A percentile compares a stretch with the other conserved stretches of the same genome.
These are phyloP conservation scores for Diaprepes abbreviatus DNA, from an alignment of 2,888 invertebrate species.

Conservation along the genomic window DNA sequence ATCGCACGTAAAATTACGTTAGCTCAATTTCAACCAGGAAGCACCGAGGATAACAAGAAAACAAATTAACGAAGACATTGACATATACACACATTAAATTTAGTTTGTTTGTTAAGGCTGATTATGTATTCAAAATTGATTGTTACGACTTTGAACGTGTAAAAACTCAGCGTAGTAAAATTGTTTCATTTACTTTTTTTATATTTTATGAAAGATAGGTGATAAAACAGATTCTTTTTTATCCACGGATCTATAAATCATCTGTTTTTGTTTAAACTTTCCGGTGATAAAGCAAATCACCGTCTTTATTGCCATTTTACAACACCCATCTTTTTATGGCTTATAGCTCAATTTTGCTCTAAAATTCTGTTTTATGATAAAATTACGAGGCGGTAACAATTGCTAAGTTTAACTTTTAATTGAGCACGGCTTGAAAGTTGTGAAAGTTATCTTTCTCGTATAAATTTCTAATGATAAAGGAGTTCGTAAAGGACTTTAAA, in stretches of 20 bases:
- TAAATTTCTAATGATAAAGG: conserved; percentile 22
- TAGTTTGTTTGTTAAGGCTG: no score
- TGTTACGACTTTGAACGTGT: no score
- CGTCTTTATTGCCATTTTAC: conserved; percentile 7
- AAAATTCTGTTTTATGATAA: conserved; percentile 31
- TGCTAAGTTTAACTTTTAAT: conserved; percentile 27
- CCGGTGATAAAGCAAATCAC: conserved; percentile 5
- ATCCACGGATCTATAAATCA: not conserved
- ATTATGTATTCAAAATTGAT: no score
- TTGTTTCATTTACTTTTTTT: no score
- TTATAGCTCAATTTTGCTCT: conserved; percentile 30
- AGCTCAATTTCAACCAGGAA: no score
- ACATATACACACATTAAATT: no score
- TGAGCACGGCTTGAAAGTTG: conserved; percentile 17
- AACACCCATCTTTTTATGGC: conserved; percentile 23
- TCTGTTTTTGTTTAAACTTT: conserved; percentile 5
- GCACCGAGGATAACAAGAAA: no score
- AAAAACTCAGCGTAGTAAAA: no score
- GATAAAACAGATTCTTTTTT: not conserved
- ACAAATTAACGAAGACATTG: no score
- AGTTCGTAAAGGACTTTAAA: not conserved
- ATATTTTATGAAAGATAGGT: no score
- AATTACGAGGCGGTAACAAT: conserved; percentile 29
- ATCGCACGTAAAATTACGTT: no score
- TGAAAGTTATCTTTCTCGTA: conserved; percentile 15